A percentile compares a stretch with the other conserved stretches of the same genome.
phyloP scores from a whole-genome alignment of 2,113 vertebrate species.

The Xiphias gladius region DNA sequence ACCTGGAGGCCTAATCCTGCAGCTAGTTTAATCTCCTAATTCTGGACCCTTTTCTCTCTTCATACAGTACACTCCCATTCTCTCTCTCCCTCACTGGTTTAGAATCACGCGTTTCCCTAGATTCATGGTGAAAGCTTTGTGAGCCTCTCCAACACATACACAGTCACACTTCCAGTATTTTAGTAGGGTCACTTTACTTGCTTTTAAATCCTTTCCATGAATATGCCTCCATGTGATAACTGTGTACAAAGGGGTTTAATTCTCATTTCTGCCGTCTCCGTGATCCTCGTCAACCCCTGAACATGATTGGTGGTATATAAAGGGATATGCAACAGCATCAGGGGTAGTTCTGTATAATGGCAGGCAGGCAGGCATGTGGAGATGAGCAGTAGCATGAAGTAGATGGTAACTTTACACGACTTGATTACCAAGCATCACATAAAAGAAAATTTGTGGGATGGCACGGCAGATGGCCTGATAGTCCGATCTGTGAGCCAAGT shows the following conservation, averaged over 20 bases:
- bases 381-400: slow-evolving; percentile 36
- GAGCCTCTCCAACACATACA: slow-evolving; percentile 1
- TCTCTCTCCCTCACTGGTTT: slow-evolving; percentile 49
- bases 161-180: slow-evolving; percentile 23
- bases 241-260: slow-evolving; percentile 11
- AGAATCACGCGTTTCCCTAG: slow-evolving; percentile 45
- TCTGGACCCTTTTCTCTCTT: slow-evolving; percentile 69
- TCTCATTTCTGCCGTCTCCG: slow-evolving; percentile 4
- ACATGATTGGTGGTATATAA: slow-evolving; percentile 57
- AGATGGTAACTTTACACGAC: slow-evolving; percentile 64
- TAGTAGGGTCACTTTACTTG: slow-evolving; percentile 51
- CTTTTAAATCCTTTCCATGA: slow-evolving; percentile 54
- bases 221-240: slow-evolving; percentile 8
- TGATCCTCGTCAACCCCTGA: slow-evolving; percentile 39
- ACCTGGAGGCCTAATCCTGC: slow-evolving; percentile 81
- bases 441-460: slow-evolving; percentile 54
- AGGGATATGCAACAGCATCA: slow-evolving; percentile 56
- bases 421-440: slow-evolving; percentile 62
- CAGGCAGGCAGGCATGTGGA: slow-evolving; percentile 36
- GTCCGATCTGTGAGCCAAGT: slow-evolving; percentile 61
- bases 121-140: slow-evolving; percentile 31
- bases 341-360: slow-evolving; percentile 27
- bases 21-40: slow-evolving; percentile 84
- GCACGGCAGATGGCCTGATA: slow-evolving; percentile 68
- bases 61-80: slow-evolving; percentile 48